These are phyloP conservation scores for Halichoeres trimaculatus DNA, from an alignment of 2,113 vertebrate genomes.

Conservation along the genomic window DNA sequence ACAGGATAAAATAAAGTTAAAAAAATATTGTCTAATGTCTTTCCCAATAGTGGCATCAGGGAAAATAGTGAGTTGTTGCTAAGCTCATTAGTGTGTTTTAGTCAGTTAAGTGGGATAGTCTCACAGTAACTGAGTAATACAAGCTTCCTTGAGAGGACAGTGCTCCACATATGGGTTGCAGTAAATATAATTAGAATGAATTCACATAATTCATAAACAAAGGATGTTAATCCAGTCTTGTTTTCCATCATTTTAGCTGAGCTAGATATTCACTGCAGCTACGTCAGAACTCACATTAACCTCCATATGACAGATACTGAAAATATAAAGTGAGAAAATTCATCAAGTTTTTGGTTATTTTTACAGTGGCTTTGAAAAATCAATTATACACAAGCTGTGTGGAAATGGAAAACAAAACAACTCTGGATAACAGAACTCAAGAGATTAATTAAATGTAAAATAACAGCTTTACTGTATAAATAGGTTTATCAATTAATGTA, in stretches of 20 bases:
- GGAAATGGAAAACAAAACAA: constrained; percentile 12
- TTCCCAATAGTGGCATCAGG: too few species aligned
- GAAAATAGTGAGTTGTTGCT: too few species aligned
- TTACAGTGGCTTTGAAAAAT: constrained; percentile 16
- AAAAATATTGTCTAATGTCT: too few species aligned
- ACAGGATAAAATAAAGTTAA: too few species aligned
- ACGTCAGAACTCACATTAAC: constrained; percentile 4
- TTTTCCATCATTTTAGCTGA: neutral
- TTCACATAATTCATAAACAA: constrained; percentile 1
- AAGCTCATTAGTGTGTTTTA: neutral
- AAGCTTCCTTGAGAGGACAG: neutral
- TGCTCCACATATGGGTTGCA: constrained; percentile 6
- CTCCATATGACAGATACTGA: neutral
- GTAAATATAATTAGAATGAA: constrained; percentile 43
- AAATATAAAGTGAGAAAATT: constrained; percentile 12
- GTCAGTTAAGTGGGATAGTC: too few species aligned
- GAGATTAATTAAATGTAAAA: constrained; percentile 48
- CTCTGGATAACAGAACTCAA: constrained; percentile 27
- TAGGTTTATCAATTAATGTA: constrained; percentile 21
- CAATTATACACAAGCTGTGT: constrained; percentile 14
- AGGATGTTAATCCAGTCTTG: constrained; percentile 30
- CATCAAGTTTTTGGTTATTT: constrained; percentile 15
- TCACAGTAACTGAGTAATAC: too few species aligned
- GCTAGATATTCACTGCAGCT: neutral
- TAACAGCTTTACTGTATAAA: constrained; percentile 39